Evolutionary conservation across 2,797 vertebrate genomes (phyloP).

Genomic region (Gephyroberyx darwinii): DNA sequence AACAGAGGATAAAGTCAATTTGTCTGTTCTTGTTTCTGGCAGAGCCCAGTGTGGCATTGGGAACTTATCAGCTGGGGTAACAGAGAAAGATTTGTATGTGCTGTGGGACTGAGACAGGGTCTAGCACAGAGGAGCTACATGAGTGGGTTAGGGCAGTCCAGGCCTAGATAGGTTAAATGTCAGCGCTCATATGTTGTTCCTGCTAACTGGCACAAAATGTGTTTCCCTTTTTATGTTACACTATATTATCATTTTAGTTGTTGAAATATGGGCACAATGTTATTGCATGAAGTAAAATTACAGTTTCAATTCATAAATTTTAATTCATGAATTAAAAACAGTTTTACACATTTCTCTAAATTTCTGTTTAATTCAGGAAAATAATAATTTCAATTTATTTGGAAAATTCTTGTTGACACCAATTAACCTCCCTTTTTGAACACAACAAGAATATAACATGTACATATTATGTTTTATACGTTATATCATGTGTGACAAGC

Average conservation of each 20-base stretch:
- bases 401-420: neutral
- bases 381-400: no score
- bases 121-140: neutral
- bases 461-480: neutral
- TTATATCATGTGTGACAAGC: neutral
- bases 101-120: neutral
- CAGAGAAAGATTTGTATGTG: slow-evolving; percentile 31
- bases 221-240: neutral
- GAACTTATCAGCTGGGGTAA: slow-evolving; percentile 43
- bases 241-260: no score
- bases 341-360: no score
- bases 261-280: no score
- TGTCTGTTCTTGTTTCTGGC: slow-evolving; percentile 59
- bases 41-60: slow-evolving; percentile 19
- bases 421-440: neutral
- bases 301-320: no score
- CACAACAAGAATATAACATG: neutral
- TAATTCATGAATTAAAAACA: no score
- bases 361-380: no score
- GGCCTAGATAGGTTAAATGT: neutral
- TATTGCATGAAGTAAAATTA: no score
- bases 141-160: neutral
- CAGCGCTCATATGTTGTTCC: neutral
- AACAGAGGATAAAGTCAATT: slow-evolving; percentile 73
- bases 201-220: neutral